Percentiles rank a stretch among this genome's conserved stretches.
Conservation (phyloP, 1,140 invertebrate genomes). For the Cotesia glomerata region DNA sequence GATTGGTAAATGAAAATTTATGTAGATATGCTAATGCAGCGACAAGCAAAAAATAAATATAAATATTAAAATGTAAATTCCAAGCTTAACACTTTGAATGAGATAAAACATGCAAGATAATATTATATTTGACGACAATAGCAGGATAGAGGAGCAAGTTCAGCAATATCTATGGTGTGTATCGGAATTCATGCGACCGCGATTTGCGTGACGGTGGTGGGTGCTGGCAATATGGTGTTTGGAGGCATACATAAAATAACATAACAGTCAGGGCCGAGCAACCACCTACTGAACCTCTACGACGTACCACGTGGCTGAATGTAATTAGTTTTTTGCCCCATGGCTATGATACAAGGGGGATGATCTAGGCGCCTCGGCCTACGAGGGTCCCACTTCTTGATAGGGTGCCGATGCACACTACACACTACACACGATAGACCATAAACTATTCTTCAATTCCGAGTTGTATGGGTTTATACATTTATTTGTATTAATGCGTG, state of each 20-base stretch:
- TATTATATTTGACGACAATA: too few relatives aligned
- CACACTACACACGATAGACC: not conserved
- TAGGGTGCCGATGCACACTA: not conserved
- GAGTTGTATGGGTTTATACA: not conserved
- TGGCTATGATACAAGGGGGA: conserved; percentile 47
- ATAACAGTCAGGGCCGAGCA: not conserved
- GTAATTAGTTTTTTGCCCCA: conserved; percentile 59
- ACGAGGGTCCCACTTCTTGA: not conserved
- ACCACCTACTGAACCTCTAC: conserved; percentile 7
- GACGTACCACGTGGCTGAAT: conserved; percentile 46
- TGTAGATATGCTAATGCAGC: too few relatives aligned
- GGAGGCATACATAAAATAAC: conserved; percentile 31
- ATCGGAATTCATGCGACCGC: conserved; percentile 44
- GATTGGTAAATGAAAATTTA: too few relatives aligned
- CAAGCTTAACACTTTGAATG: not conserved
- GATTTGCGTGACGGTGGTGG: conserved; percentile 26
- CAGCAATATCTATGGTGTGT: not conserved
- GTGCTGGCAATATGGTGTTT: conserved; percentile 49
- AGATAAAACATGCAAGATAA: too few relatives aligned
- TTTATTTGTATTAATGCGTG: not conserved
- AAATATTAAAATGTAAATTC: not conserved
- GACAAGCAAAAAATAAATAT: too few relatives aligned
- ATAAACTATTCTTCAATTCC: not conserved
- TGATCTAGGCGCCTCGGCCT: conserved; percentile 12
- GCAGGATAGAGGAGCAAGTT: too few relatives aligned